Percentiles rank a stretch among this genome's conserved stretches.
Evolutionary conservation across 2,797 vertebrate genomes (phyloP).

Genomic region (Premnoplex brunnescens): DNA sequence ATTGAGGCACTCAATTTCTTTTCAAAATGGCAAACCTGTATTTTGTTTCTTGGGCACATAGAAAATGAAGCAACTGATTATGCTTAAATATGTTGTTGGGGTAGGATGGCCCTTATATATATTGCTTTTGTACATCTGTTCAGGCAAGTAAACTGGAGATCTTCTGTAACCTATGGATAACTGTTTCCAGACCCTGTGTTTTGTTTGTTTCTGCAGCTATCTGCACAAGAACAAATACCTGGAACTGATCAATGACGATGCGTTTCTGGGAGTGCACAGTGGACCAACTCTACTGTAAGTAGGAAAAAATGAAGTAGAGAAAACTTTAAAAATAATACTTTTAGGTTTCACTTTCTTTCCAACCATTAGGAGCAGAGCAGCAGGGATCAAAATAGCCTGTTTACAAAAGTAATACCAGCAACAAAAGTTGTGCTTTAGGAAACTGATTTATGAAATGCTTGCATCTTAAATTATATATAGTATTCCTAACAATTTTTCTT

Average conservation of each 20-base stretch:
- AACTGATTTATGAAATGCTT: not conserved
- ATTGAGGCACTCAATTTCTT: not conserved
- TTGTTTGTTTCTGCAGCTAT: slow-evolving; percentile 78
- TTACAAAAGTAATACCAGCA: not conserved
- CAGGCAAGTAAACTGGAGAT: not conserved
- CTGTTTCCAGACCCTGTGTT: not conserved
- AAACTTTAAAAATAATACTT: not conserved
- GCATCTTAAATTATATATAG: not conserved
- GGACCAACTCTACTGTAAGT: slow-evolving; percentile 94
- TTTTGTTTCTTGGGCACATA: not conserved
- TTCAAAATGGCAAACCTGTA: not conserved
- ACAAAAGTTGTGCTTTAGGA: not conserved
- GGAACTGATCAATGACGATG: slow-evolving; percentile 84
- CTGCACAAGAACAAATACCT: slow-evolving; percentile 92
- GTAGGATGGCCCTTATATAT: not conserved
- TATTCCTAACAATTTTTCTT: not conserved
- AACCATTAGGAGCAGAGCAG: not conserved
- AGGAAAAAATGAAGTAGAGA: not conserved
- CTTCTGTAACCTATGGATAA: not conserved
- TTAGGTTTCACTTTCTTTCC: not conserved
- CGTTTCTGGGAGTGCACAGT: slow-evolving; percentile 86
- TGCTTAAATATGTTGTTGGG: not conserved
- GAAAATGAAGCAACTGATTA: not conserved
- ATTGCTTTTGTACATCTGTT: not conserved
- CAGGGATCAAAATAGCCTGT: not conserved